phyloP scores from a whole-genome alignment of 2,888 invertebrate species.

The Sarcophaga variegata region DNA sequence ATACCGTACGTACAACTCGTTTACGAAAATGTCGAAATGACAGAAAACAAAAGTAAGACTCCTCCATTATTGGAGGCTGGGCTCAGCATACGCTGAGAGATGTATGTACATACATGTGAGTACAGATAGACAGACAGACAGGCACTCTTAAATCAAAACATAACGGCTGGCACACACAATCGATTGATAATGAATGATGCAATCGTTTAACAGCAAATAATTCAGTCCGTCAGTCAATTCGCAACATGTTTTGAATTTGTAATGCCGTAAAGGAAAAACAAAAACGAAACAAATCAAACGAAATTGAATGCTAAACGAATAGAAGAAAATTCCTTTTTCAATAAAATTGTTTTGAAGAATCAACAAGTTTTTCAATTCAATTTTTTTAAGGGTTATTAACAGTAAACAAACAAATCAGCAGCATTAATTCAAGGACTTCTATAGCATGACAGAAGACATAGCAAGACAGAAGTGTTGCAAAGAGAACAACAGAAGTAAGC shows the following conservation, averaged over 20 bases:
- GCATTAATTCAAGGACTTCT: too few relatives aligned
- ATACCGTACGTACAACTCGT: neutral
- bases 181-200: constrained; percentile 18
- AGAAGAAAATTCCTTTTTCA: neutral
- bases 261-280: constrained; percentile 1
- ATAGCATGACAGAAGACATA: too few relatives aligned
- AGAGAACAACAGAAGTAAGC: too few relatives aligned
- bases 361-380: too few relatives aligned
- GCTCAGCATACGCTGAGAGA: neutral
- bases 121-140: too few relatives aligned
- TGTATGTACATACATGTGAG: too few relatives aligned
- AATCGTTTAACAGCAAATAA: constrained; percentile 16
- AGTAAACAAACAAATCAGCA: too few relatives aligned
- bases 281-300: neutral
- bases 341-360: too few relatives aligned
- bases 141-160: neutral
- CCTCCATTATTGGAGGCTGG: constrained; percentile 16
- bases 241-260: constrained; percentile 30
- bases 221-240: neutral
- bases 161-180: constrained; percentile 13
- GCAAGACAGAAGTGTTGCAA: too few relatives aligned
- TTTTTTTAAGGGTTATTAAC: too few relatives aligned
- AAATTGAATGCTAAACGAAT: neutral
- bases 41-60: constrained; percentile 20
- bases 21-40: neutral